These are phyloP conservation scores for Enteromius mattozi DNA, from an alignment of 2,797 vertebrate species.

Conservation along the genomic window DNA sequence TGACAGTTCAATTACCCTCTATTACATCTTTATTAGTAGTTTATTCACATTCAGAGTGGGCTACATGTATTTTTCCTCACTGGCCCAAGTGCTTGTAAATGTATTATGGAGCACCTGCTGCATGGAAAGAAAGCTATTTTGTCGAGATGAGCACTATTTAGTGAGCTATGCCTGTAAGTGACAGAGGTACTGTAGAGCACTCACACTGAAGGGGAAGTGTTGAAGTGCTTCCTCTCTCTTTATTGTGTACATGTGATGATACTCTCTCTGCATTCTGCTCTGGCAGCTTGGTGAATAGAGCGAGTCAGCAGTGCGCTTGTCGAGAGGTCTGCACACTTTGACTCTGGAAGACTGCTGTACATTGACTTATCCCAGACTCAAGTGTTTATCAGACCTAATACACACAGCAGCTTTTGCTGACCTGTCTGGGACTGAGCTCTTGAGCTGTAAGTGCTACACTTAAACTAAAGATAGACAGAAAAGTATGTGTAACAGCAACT, in stretches of 20 bases:
- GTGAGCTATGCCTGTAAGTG: not conserved
- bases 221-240: constrained; percentile 14
- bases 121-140: not conserved
- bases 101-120: not conserved
- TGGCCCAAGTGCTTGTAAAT: not conserved
- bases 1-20: constrained; percentile 6
- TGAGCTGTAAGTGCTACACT: not conserved
- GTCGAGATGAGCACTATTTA: not conserved
- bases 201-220: not conserved
- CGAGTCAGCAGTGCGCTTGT: not conserved
- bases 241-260: not conserved
- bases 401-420: not conserved
- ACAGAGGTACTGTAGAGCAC: not conserved
- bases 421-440: not conserved
- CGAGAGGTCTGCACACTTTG: constrained; percentile 12
- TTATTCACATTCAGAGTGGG: not conserved
- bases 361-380: constrained; percentile 2
- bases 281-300: constrained; percentile 1
- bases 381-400: constrained; percentile 13
- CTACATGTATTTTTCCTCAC: not conserved
- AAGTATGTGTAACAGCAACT: not conserved
- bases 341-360: constrained; percentile 15
- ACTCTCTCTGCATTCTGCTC: not conserved
- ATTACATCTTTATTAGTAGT: constrained; percentile 25
- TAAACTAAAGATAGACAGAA: not conserved